Base-by-base conservation (phyloP, 37 sponge, comb jelly and placozoan genomes). In the Geodia barretti region DNA sequence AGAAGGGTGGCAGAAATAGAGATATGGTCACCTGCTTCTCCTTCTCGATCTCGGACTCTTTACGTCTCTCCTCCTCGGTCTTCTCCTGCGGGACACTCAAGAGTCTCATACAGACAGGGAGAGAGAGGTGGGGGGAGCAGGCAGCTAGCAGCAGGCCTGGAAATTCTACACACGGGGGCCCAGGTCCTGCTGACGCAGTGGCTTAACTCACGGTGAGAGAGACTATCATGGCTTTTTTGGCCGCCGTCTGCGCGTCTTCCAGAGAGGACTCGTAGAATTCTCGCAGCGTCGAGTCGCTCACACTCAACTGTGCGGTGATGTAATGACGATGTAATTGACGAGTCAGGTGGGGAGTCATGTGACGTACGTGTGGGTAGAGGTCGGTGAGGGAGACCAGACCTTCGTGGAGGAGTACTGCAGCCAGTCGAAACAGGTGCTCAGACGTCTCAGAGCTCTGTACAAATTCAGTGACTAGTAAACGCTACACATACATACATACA, bases 351-450 rank as follows among this genome's bases (percentile, higher is more conserved):
- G 26, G 66, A 28, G 8, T 65, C 66, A 30, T 19, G 24, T 65
- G 66, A 65, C 90, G 70, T 69, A 95, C 96, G 68, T 94, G 93
- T 64, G 93, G 71, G 61, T 92, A 93, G 26, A 98, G 83, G 41
- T 88, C 86, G 4, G 87, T 63, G 1, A 98, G 70, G 0, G 64
- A 36, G 31, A 96, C 80, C 21, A 98, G 35, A 31, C 81, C 89
- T 1, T 83, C 75, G 33, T 92, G 80, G 0, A 98, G 70, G n/a
- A 98, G 87, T 20, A 92, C 62, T 58, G 97, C 99, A 47, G 90
- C 83, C 36, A 96, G 72, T 28, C 77, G 68, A 74, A 87, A 96
- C 74, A 98, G 80, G 35, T 17, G 14, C 14, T 47, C 54, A 47
- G 54, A 47, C 14, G 54, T 17, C 54, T 47, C 54, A 7, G 54